These are phyloP conservation scores for Athalia circularis DNA, from an alignment of 2,888 invertebrate species.

Conservation along the genomic window DNA sequence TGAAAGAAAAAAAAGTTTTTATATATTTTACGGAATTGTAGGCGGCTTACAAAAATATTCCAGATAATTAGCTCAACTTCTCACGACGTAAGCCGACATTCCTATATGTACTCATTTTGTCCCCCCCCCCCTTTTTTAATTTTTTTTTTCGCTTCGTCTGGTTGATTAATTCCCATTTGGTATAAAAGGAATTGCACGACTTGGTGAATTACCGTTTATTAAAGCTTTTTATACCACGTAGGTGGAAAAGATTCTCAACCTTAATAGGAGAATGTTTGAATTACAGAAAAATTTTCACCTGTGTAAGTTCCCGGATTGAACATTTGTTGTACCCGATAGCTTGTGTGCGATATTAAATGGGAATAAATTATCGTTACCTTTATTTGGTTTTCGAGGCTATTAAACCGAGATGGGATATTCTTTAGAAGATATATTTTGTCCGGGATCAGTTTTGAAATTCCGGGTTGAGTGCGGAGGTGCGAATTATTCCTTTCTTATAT, in stretches of 20 bases:
- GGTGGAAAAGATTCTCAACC: conserved; percentile 15
- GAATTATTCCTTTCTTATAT: not conserved
- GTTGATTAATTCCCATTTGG: conserved; percentile 4
- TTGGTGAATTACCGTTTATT: conserved; percentile 19
- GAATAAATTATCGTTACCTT: no score
- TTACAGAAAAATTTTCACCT: not conserved
- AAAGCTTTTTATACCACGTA: not conserved
- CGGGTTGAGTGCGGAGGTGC: not conserved
- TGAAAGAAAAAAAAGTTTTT: not conserved
- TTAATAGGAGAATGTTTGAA: not conserved
- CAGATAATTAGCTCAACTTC: not conserved
- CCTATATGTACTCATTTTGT: not conserved
- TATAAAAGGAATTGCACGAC: not conserved
- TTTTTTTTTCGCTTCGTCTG: no score
- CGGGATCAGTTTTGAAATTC: not conserved
- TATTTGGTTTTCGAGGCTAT: no score
- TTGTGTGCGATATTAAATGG: no score
- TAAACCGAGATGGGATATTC: no score
- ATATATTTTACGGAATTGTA: no score
- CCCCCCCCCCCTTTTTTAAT: no score
- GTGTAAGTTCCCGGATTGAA: not conserved
- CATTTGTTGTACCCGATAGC: no score
- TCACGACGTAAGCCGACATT: conserved; percentile 11
- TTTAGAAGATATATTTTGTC: no score
- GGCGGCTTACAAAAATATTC: no score